Evolutionary conservation across 2,797 vertebrate species (phyloP).

Genomic region (Podargus strigoides): DNA sequence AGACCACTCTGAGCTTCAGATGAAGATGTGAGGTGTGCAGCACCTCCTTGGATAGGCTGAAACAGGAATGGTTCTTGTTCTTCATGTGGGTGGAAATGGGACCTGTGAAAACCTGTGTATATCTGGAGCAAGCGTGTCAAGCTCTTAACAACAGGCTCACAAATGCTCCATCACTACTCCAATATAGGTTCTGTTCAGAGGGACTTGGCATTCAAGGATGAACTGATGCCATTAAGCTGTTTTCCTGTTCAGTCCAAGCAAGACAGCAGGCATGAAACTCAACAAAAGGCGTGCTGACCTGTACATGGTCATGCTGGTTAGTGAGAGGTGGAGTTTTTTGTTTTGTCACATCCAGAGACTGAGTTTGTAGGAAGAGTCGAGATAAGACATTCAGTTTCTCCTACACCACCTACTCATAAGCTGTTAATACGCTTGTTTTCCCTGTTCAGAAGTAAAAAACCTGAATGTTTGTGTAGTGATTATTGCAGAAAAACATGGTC

Average conservation of each 20-base stretch:
- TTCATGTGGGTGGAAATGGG: background rate
- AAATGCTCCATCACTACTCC: background rate
- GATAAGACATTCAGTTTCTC: constrained; percentile 13
- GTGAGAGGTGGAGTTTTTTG: background rate
- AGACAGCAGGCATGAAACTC: background rate
- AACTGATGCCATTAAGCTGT: background rate
- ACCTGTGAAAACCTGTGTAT: background rate
- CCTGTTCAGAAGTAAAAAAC: background rate
- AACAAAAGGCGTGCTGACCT: background rate
- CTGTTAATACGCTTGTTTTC: constrained; percentile 40
- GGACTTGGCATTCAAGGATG: background rate
- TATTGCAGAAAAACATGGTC: constrained; percentile 16
- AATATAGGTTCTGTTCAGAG: background rate
- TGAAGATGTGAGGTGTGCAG: background rate
- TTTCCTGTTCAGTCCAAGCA: background rate
- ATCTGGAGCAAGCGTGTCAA: background rate
- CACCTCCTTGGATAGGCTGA: background rate
- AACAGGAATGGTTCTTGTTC: background rate
- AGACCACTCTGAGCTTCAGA: background rate
- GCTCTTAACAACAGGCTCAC: background rate
- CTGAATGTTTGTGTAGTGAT: background rate
- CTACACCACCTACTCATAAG: constrained; percentile 55
- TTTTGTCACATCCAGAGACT: background rate
- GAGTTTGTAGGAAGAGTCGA: background rate
- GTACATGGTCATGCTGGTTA: rapidly evolving